phyloP scores from a whole-genome alignment of 2,113 vertebrate species.

The Neodon shergylaensis region DNA sequence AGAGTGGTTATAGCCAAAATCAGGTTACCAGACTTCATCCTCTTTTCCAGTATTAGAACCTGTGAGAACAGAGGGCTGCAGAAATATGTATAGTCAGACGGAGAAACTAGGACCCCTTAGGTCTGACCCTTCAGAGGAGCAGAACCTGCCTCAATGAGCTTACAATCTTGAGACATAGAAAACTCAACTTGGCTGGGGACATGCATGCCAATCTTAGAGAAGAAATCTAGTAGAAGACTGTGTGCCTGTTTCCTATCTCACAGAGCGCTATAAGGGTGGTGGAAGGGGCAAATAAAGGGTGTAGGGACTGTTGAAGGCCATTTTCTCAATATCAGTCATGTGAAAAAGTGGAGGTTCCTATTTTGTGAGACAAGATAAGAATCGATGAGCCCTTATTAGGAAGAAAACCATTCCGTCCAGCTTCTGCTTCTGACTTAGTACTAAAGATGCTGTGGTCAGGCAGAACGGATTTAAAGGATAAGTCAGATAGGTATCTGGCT shows the following conservation, averaged over 20 bases:
- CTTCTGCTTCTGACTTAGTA: neutral
- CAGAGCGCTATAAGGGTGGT: neutral
- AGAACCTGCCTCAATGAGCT: neutral
- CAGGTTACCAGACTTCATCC: neutral
- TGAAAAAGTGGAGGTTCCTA: neutral
- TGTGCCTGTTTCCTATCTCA: neutral
- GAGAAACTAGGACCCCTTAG: neutral
- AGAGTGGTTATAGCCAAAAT: neutral
- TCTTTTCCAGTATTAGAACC: neutral
- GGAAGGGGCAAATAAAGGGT: neutral
- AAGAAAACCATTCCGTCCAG: slow-evolving; percentile 12
- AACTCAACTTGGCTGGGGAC: neutral
- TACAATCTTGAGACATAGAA: neutral
- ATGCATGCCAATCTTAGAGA: neutral
- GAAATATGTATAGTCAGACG: neutral
- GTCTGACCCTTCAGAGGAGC: neutral
- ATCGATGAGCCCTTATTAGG: neutral
- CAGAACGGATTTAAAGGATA: neutral
- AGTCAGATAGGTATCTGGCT: neutral
- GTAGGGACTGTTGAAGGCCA: neutral
- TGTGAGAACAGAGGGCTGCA: neutral
- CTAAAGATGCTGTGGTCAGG: neutral
- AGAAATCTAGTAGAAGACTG: neutral
- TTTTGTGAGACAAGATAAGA: neutral
- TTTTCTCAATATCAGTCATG: neutral